A percentile compares a stretch with the other conserved stretches of the same genome.
Conservation (phyloP, 2,113 vertebrate genomes). For the Micronisus gabar region DNA sequence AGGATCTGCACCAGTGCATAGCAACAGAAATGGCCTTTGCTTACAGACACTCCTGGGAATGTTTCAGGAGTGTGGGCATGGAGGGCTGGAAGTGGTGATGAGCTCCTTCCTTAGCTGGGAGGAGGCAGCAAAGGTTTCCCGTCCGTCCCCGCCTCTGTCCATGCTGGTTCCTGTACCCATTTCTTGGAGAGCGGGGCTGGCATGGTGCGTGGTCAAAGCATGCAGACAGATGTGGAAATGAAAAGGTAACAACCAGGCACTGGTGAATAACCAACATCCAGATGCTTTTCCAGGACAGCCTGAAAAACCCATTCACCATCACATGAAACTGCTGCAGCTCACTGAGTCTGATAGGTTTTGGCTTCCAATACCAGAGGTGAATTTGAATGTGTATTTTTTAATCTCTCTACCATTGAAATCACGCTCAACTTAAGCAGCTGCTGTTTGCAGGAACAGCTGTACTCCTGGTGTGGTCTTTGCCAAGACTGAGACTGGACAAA, state of each 20-base stretch:
- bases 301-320: background rate
- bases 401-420: background rate
- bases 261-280: background rate
- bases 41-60: background rate
- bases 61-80: fast-evolving
- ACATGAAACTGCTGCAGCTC: background rate
- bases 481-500: background rate
- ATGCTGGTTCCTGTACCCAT: background rate
- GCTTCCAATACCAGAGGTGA: background rate
- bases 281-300: background rate
- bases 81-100: background rate
- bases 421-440: background rate
- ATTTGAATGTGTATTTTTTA: background rate
- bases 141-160: background rate
- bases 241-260: background rate
- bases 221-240: background rate
- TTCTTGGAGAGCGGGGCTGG: background rate
- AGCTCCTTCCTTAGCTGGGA: background rate
- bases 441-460: background rate
- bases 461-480: background rate
- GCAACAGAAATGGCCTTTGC: background rate
- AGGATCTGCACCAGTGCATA: fast-evolving
- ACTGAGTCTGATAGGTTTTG: background rate
- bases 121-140: background rate
- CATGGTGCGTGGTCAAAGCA: background rate